A percentile compares a stretch with the other conserved stretches of the same genome.
Evolutionary conservation across 2,113 vertebrate genomes (phyloP).

Genomic region (Aspiorhynchus laticeps): DNA sequence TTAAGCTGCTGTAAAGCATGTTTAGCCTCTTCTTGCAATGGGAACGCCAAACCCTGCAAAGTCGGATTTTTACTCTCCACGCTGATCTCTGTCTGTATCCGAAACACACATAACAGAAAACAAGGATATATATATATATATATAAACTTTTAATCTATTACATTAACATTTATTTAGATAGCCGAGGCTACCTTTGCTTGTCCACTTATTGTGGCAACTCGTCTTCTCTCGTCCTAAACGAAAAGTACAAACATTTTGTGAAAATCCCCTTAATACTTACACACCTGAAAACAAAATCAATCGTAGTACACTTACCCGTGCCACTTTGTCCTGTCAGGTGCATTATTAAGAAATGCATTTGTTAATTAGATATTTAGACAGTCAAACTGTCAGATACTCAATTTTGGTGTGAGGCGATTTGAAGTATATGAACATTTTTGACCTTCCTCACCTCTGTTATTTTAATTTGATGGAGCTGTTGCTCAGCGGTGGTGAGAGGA

Average conservation of each 20-base stretch:
- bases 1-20: slow-evolving; percentile 88
- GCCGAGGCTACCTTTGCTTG: slow-evolving; percentile 67
- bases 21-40: slow-evolving; percentile 89
- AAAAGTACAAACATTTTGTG: neutral
- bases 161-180: no score
- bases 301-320: slow-evolving; percentile 70
- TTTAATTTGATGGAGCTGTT: slow-evolving; percentile 92
- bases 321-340: slow-evolving; percentile 74
- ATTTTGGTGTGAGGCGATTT: neutral
- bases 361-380: slow-evolving; percentile 2
- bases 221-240: slow-evolving; percentile 75
- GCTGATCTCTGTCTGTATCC: slow-evolving; percentile 95
- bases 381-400: neutral
- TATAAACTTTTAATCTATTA: no score
- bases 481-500: slow-evolving; percentile 89
- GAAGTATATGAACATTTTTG: neutral
- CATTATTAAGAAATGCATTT: slow-evolving; percentile 32
- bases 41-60: slow-evolving; percentile 93
- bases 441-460: slow-evolving; percentile 83
- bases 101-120: slow-evolving; percentile 60
- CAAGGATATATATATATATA: neutral
- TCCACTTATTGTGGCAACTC: slow-evolving; percentile 69
- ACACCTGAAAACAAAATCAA: slow-evolving; percentile 16
- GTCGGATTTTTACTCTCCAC: slow-evolving; percentile 93
- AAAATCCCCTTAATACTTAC: neutral